These are phyloP conservation scores for Rhinoraja longicauda DNA, from an alignment of 2,797 vertebrate species.

Conservation along the genomic window DNA sequence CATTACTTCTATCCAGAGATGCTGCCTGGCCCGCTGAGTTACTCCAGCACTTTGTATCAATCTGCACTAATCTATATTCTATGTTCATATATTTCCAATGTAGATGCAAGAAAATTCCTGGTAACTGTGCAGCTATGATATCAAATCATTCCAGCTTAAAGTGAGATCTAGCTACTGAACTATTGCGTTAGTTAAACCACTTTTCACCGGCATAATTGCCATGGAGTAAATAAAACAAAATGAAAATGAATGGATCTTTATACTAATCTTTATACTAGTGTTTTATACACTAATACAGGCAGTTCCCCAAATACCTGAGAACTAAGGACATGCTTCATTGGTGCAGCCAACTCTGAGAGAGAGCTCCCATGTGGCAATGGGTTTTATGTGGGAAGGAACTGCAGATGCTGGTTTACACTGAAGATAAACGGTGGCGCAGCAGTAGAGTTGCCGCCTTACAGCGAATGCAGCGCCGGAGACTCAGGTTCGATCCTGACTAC, in stretches of 20 bases:
- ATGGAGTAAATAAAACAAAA: not conserved
- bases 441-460: too few species aligned
- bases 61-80: too few species aligned
- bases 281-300: not conserved
- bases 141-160: not conserved
- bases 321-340: not conserved
- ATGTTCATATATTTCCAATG: not conserved
- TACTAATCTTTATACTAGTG: not conserved
- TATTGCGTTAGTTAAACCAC: not conserved
- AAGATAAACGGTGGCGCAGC: too few species aligned
- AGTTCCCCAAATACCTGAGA: not conserved
- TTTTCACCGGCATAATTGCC: not conserved
- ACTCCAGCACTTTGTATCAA: too few species aligned
- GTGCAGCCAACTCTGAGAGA: too few species aligned
- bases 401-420: too few species aligned
- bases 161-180: not conserved
- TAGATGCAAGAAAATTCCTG: too few species aligned
- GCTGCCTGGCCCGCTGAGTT: too few species aligned
- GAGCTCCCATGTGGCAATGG: not conserved
- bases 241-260: not conserved
- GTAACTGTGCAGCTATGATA: not conserved
- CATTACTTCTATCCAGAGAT: too few species aligned
- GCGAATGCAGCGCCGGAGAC: too few species aligned
- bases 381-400: not conserved
- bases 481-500: too few species aligned